Evolutionary conservation across 2,113 vertebrate species (phyloP), one percentile per base, ranked within the genome.

Genomic region (Hipposideros armiger): DNA sequence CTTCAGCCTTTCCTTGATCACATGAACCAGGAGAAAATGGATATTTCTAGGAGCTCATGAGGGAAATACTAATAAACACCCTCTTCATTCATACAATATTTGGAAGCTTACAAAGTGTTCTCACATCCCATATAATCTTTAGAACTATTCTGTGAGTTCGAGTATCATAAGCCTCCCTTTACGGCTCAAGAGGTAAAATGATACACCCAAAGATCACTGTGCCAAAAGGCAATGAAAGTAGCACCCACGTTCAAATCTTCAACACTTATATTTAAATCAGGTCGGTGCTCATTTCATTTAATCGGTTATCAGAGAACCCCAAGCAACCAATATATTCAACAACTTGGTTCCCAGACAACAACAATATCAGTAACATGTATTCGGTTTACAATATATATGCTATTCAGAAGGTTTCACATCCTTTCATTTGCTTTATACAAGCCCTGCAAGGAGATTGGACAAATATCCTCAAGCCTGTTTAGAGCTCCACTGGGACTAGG

Each of bases 161-260:
- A 76, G 40, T 22, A 52, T 85, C 77, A 83, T 22, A 91, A 92
- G 56, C 22, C 50, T 30, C 81, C 28, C 26, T 74, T 40, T 54
- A 91, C 94, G 58, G 54, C 13, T 86, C 30, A 54, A 77, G 50
- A 82, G n/a, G 15, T 73, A 90, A 97, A 96, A 82, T 42, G 42
- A 86, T 82, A 78, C 36, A 22, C 32, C 56, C 58, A 45, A 28
- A 60, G 40, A 52, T 64, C 11, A 47, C 45, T 60, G n/a, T 91
- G 50, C 78, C 45, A 74, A 88, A 91, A 77, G n/a, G 40, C n/a
- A 26, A 78, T 76, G 11, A 83, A 91, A 95, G 56, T 30, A 95
- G 30, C 45, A 32, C 64, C 42, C 40, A 85, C 42, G 36, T 9
- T 73, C 36, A 58, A 45, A 82, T 86, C 47, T 83, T 76, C 11